phyloP scores from a whole-genome alignment of 2,888 invertebrate genomes.

The Nebria salina region DNA sequence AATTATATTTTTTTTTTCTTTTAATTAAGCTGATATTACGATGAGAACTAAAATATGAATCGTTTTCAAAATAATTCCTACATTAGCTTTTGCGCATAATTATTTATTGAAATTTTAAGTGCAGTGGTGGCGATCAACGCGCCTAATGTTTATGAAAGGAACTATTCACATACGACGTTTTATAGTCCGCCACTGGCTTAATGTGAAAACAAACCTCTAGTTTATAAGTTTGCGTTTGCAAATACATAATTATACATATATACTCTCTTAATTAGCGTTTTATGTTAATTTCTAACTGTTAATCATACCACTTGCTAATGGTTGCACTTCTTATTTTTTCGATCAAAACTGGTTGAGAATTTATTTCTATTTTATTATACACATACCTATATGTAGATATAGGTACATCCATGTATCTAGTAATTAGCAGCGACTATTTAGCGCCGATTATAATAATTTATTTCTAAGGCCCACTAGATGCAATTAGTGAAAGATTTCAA shows the following conservation, averaged over 20 bases:
- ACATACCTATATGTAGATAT: not conserved
- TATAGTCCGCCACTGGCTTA: not conserved
- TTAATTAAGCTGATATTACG: not conserved
- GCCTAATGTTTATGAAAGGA: too few species aligned
- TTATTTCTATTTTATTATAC: not conserved
- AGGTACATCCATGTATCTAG: not conserved
- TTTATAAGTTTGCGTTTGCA: slow-evolving; percentile 1
- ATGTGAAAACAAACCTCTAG: slow-evolving; percentile 9
- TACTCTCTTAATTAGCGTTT: slow-evolving; percentile 35
- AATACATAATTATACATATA: slow-evolving; percentile 24
- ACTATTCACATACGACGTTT: not conserved
- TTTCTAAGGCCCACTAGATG: too few species aligned
- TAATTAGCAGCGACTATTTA: too few species aligned
- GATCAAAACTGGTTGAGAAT: not conserved
- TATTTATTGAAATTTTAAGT: not conserved
- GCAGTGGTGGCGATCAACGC: too few species aligned
- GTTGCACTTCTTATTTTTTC: slow-evolving; percentile 20
- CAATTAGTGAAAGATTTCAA: too few species aligned
- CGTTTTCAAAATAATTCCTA: not conserved
- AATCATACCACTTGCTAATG: slow-evolving; percentile 18
- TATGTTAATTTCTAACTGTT: slow-evolving; percentile 43
- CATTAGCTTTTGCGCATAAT: not conserved
- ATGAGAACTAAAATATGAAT: not conserved
- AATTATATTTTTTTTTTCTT: not conserved
- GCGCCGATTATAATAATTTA: too few species aligned